Base-by-base conservation (phyloP, 2,888 invertebrate species). In the Agelastica alni region DNA sequence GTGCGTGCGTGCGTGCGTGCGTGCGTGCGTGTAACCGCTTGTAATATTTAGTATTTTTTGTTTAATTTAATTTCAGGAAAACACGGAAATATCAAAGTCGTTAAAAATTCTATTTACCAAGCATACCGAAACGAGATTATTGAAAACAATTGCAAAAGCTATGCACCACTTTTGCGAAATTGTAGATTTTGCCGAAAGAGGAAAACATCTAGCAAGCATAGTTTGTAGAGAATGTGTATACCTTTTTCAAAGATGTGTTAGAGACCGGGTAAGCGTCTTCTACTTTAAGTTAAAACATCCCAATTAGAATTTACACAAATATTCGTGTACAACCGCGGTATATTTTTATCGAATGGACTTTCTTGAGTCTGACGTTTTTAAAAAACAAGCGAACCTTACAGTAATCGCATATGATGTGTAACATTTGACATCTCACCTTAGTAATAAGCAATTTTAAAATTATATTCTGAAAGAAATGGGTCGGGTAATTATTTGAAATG, bases 61-160 rank as follows among this genome's bases (percentile, higher is more conserved):
- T 16, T 37, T 6, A 20, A 6, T 6, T 12, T 14, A 28, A 10
- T 18, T 34, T 43, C 22, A 57, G 56, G 32, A 37, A 28, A 42
- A 42, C 26, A 49, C 34, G 14, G 31, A 46, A 12, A 34, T 57
- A 13, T 48, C 32, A 1, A 16, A 20, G 7, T 42, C 48, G 20
- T 41, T 49, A n/a, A n/a, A 3, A 10, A 16, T 41, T 20, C 30
- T 57, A 17, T 57, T 57, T 14, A n/a, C 31, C 22, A 17, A 49
- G n/a, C 49, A 53, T 44, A 16, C 18, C 1, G 37, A 57, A 42
- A 46, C 53, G 10, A 26, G 5, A 2, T 46, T 57, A 30, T 32
- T 57, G 5, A 53, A 30, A 3, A 45, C 53, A 26, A 6, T 49
- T 14, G 48, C 18, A 2, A 46, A 51, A 18, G 37, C 42, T 3